These are phyloP conservation scores for Pollenia amentaria DNA, from an alignment of 2,888 invertebrate species.

Conservation along the genomic window DNA sequence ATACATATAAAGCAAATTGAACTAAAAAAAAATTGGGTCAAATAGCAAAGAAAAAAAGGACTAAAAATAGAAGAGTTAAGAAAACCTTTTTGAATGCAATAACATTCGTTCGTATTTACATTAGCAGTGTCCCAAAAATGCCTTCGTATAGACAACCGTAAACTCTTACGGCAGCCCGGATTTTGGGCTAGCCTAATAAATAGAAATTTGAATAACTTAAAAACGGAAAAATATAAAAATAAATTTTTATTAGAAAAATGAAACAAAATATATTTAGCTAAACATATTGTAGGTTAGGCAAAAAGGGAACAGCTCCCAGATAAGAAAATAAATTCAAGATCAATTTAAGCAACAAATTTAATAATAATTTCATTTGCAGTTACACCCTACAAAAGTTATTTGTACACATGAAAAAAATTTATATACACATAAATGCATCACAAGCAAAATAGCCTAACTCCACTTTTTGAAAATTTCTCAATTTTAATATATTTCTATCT, in stretches of 20 bases:
- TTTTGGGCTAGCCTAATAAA: too few relatives aligned
- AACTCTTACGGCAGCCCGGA: too few relatives aligned
- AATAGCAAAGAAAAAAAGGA: background rate
- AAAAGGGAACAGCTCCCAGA: background rate
- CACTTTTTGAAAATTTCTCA: too few relatives aligned
- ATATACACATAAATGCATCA: background rate
- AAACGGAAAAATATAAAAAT: background rate
- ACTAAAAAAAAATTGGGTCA: conserved; percentile 47
- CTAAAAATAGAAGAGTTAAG: background rate
- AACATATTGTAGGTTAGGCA: conserved; percentile 25
- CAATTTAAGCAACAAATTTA: background rate
- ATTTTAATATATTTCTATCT: too few relatives aligned
- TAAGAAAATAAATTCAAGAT: conserved; percentile 3
- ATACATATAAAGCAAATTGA: conserved; percentile 1
- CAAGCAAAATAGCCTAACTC: too few relatives aligned
- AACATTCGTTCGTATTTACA: background rate
- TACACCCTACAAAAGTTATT: background rate
- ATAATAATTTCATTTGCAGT: conserved; percentile 17
- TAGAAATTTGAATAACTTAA: too few relatives aligned
- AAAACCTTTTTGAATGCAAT: background rate
- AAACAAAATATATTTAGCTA: conserved; percentile 6
- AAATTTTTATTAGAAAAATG: background rate
- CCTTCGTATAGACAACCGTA: too few relatives aligned
- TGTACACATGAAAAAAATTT: background rate
- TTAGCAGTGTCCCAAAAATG: background rate